Conservation (phyloP, 2,888 invertebrate genomes). For the Thymelicus lineola region DNA sequence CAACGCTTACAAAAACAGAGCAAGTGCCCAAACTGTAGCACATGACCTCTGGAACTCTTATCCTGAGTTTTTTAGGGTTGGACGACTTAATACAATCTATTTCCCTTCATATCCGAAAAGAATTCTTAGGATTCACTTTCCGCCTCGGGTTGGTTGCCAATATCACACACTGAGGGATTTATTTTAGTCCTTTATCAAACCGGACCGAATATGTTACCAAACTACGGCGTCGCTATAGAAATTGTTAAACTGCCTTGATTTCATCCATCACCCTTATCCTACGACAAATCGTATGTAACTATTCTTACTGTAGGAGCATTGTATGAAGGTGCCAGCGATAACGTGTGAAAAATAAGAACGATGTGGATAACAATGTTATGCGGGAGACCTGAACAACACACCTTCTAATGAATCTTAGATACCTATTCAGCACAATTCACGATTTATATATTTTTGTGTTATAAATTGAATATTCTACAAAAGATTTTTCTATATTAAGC, state of each 20-base stretch:
- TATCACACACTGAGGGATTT: conserved; percentile 21
- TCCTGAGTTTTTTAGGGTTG: not conserved
- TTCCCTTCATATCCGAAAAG: conserved; percentile 5
- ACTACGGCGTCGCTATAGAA: not conserved
- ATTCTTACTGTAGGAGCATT: conserved; percentile 1
- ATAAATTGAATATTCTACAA: too few relatives aligned
- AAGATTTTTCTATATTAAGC: too few relatives aligned
- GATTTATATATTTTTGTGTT: too few relatives aligned
- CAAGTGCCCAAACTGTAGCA: not conserved
- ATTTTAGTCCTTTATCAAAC: conserved; percentile 26
- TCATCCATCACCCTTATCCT: conserved; percentile 1
- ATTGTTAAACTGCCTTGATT: not conserved
- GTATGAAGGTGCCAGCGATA: not conserved
- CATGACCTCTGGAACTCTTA: not conserved
- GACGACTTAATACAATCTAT: conserved; percentile 24
- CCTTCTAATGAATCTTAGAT: not conserved
- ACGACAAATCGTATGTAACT: not conserved
- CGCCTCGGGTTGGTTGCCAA: conserved; percentile 5
- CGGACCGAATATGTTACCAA: conserved; percentile 21
- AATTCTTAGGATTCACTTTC: conserved; percentile 12
- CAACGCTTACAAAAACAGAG: too few relatives aligned
- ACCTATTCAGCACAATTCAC: too few relatives aligned
- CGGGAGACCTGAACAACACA: conserved; percentile 7
- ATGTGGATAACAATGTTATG: not conserved
- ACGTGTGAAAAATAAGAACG: not conserved